phyloP scores from a whole-genome alignment of 1,140 invertebrate species.

The Acyrthosiphon pisum region DNA sequence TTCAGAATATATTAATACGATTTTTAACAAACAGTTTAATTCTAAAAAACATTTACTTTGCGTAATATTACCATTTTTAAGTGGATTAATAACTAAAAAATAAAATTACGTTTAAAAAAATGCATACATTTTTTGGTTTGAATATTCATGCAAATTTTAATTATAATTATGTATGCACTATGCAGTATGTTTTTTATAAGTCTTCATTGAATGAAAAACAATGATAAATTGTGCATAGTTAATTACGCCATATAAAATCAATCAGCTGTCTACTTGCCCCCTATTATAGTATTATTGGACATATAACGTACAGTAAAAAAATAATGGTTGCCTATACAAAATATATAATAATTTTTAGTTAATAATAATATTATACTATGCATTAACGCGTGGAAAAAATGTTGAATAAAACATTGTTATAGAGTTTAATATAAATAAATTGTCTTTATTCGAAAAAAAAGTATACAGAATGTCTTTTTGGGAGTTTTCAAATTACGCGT shows the following conservation, averaged over 20 bases:
- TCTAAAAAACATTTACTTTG: neutral
- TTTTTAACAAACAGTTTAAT: neutral
- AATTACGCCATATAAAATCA: neutral
- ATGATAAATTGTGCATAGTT: neutral
- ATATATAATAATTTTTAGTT: neutral
- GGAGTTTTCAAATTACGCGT: no score
- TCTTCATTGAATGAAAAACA: neutral
- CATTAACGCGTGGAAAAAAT: neutral
- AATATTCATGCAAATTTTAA: neutral
- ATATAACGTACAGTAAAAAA: neutral
- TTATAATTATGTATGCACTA: neutral
- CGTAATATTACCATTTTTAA: neutral
- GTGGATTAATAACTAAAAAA: neutral
- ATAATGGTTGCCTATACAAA: neutral
- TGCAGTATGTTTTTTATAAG: neutral
- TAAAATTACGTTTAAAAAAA: neutral
- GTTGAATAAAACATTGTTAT: neutral
- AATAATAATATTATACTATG: neutral
- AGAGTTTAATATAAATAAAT: conserved; percentile 14
- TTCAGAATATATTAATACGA: neutral
- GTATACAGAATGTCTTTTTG: no score
- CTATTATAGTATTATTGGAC: neutral
- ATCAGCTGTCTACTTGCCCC: neutral
- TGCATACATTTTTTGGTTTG: neutral
- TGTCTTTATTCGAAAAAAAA: no score